Conservation (phyloP, 2,113 vertebrate genomes). For the Spilogale gracilis region DNA sequence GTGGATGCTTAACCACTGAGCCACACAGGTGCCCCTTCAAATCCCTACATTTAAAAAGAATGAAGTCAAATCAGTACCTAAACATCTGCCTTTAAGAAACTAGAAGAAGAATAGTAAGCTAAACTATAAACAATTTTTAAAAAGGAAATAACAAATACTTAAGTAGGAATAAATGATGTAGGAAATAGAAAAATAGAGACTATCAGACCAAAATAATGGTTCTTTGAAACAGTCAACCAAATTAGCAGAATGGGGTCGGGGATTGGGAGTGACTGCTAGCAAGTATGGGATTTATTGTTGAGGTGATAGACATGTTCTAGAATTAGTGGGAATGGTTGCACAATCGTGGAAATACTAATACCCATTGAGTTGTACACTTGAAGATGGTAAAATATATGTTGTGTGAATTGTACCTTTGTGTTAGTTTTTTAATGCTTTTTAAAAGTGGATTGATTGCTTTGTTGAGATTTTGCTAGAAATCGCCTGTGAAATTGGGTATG, state of each 20-base stretch:
- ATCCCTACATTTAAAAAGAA: not conserved
- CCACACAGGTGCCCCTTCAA: not conserved
- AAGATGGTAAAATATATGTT: not conserved
- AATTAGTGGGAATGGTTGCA: not conserved
- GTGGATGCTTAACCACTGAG: no score
- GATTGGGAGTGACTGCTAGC: not conserved
- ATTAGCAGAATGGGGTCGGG: not conserved
- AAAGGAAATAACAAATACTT: not conserved
- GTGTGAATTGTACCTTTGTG: not conserved
- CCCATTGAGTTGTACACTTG: not conserved
- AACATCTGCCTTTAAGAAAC: not conserved
- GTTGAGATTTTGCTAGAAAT: conserved; percentile 1
- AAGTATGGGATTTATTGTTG: not conserved
- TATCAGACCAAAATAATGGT: not conserved
- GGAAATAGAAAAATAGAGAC: not conserved
- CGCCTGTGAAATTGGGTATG: not conserved
- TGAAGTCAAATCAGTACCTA: not conserved
- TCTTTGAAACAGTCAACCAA: not conserved
- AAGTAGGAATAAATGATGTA: not conserved
- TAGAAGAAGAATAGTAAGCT: not conserved
- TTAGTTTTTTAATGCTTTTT: not conserved
- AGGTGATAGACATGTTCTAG: not conserved
- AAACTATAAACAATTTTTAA: not conserved
- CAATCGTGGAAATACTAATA: not conserved
- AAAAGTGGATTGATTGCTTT: not conserved